phyloP scores from a whole-genome alignment of 2,797 vertebrate species.

The Lophius americanus region DNA sequence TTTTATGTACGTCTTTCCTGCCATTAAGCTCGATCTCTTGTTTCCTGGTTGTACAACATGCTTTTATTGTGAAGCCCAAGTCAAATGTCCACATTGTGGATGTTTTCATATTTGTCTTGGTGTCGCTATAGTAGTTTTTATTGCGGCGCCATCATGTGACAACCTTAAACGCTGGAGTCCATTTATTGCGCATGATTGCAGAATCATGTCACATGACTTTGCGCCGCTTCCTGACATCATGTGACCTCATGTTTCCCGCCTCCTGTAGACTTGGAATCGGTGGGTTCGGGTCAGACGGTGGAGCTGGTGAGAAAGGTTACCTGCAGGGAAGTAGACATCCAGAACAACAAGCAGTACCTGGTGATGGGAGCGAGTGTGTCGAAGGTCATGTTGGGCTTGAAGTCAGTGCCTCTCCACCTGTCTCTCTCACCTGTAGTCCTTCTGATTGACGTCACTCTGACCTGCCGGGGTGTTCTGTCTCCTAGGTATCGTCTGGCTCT shows the following conservation, averaged over 20 bases:
- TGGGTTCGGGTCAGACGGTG: conserved; percentile 75
- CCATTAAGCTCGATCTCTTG: no score
- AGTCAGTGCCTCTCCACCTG: conserved; percentile 52
- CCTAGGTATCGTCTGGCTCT: conserved; percentile 89
- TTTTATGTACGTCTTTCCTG: no score
- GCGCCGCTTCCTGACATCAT: neutral
- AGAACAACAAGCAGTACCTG: conserved; percentile 82
- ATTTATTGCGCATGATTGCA: no score
- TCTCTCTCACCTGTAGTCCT: neutral
- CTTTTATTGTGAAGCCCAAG: no score
- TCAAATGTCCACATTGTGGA: no score
- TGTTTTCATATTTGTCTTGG: no score
- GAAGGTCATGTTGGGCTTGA: conserved; percentile 67
- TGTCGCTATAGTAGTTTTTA: no score
- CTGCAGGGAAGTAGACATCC: conserved; percentile 80
- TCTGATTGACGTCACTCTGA: neutral
- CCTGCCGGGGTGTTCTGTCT: conserved; percentile 2
- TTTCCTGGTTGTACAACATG: no score
- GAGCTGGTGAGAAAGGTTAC: conserved; percentile 88
- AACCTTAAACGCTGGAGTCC: no score
- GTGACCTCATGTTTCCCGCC: neutral
- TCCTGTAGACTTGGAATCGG: conserved; percentile 76
- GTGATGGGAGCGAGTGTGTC: conserved; percentile 89
- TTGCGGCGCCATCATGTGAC: no score
- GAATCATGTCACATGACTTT: neutral